Evolutionary conservation across 2,113 vertebrate species (phyloP), one percentile per base, ranked within the genome.

Genomic region (Tragulus kanchil): DNA sequence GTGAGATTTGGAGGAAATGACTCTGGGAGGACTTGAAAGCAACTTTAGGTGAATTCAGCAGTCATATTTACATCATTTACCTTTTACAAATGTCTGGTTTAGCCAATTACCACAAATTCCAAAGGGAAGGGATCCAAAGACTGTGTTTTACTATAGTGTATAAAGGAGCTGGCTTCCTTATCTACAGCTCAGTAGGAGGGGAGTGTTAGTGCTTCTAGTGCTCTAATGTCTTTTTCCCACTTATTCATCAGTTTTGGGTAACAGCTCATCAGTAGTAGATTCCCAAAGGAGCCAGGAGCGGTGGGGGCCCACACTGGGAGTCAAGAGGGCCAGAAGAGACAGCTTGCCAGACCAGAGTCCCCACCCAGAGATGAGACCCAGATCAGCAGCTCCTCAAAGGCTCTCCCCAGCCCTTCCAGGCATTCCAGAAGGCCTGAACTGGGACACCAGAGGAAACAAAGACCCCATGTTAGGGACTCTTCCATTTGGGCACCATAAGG

Each of bases 1-100:
- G 67, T 50, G 84, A 89, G n/a, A 21, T 85, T 73, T 90, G 16
- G 64, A 94, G 82, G 88, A 81, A 94, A 95, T 69, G 36, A 88
- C 59, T 31, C 42, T 93, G 25, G 36, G 64, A 85, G 93, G 21
- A 42, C 54, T 89, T 36, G 78, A 71, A 82, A 75, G 65, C 52
- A 59, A 82, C 26, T 90, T 94, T 86, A 94, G 67, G 93, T 92
- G 85, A 85, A 50, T 67, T 83, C 92, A 87, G 82, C 42, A 85
- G 85, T 85, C 42, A 48, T 71, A 58, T 59, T 85, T 79, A 85
- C 28, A 69, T 54, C 61, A 88, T 58, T 89, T 42, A 75, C 65
- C 16, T 81, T 91, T 95, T 61, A 89, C 36, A 83, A 93, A 81
- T 52, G 61, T 73, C 50, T 90, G 52, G 85, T 90, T 94, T 45